Conservation (phyloP, 2,888 invertebrate species). For the Sinelater perroti region DNA sequence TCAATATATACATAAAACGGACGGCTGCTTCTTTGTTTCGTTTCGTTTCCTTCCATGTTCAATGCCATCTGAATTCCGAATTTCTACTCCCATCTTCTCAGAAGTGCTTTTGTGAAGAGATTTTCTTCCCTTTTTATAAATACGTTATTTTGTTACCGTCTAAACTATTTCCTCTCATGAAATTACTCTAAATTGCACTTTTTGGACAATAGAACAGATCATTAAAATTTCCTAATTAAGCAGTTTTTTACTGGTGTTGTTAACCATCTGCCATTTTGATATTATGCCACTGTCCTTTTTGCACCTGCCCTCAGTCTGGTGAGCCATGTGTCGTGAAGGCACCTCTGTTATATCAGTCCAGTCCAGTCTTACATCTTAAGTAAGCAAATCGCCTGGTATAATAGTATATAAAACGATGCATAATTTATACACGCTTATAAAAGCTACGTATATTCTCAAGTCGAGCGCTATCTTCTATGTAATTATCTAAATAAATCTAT, state of each 20-base stretch:
- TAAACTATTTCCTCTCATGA: slow-evolving; percentile 23
- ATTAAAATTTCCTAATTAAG: slow-evolving; percentile 24
- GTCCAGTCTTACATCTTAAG: slow-evolving; percentile 61
- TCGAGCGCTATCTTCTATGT: slow-evolving; percentile 50
- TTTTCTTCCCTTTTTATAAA: slow-evolving; percentile 8
- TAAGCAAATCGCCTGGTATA: slow-evolving; percentile 57
- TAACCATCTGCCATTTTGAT: slow-evolving; percentile 30
- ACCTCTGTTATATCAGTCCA: slow-evolving; percentile 60
- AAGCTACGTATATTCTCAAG: slow-evolving; percentile 57
- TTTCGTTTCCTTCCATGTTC: slow-evolving; percentile 31
- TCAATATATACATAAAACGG: slow-evolving; percentile 52
- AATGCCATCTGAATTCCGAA: slow-evolving; percentile 10
- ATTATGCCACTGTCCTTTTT: slow-evolving; percentile 43
- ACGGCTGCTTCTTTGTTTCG: slow-evolving; percentile 55
- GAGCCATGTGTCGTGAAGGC: slow-evolving; percentile 58
- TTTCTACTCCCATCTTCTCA: neutral
- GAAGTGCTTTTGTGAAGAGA: slow-evolving; percentile 6
- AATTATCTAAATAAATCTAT: slow-evolving; percentile 57
- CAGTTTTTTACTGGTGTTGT: slow-evolving; percentile 23
- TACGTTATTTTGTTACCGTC: slow-evolving; percentile 3
- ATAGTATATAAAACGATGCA: slow-evolving; percentile 53
- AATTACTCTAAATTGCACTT: slow-evolving; percentile 30
- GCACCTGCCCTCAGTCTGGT: slow-evolving; percentile 60
- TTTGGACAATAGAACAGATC: slow-evolving; percentile 22
- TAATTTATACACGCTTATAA: slow-evolving; percentile 57